These are phyloP conservation scores for Taphrorychus bicolor DNA, from an alignment of 2,888 invertebrate genomes.

Conservation along the genomic window DNA sequence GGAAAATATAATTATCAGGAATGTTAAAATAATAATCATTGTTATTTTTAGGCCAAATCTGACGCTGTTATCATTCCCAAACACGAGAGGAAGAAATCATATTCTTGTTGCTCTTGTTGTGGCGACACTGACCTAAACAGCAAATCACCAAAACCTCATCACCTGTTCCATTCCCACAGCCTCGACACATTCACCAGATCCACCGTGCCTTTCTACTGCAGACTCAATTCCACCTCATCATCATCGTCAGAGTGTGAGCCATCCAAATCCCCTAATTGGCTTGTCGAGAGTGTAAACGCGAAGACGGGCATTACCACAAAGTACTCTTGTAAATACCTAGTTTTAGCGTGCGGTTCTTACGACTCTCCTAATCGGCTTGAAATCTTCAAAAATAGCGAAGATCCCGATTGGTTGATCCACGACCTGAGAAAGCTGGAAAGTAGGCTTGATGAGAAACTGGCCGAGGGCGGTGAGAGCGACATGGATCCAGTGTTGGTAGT, in stretches of 20 bases:
- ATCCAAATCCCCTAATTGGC: conserved; percentile 58
- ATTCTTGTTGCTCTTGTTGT: conserved; percentile 48
- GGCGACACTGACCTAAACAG: conserved; percentile 21
- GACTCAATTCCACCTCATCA: conserved; percentile 25
- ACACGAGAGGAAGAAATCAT: conserved; percentile 46
- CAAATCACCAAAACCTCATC: conserved; percentile 8
- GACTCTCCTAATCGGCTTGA: conserved; percentile 77
- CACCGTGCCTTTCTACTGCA: conserved; percentile 28
- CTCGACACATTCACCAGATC: conserved; percentile 15
- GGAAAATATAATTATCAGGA: no score
- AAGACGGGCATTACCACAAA: conserved; percentile 64
- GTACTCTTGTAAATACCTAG: conserved; percentile 71
- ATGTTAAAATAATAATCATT: no score
- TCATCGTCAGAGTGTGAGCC: background rate
- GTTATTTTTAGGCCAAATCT: conserved; percentile 32
- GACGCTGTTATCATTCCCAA: conserved; percentile 36
- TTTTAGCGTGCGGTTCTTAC: conserved; percentile 80
- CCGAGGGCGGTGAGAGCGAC: background rate
- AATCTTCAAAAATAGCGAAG: conserved; percentile 54
- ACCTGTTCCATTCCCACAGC: conserved; percentile 23
- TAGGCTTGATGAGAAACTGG: conserved; percentile 54
- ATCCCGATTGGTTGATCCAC: conserved; percentile 64
- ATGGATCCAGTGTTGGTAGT: conserved; percentile 76
- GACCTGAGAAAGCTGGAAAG: conserved; percentile 67
- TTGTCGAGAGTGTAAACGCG: conserved; percentile 68